Evolutionary conservation across 30 jellyfish, hydroid and myxozoan species (phyloP), one percentile per base, ranked within the genome.

Genomic region (Clytia hemisphaerica): DNA sequence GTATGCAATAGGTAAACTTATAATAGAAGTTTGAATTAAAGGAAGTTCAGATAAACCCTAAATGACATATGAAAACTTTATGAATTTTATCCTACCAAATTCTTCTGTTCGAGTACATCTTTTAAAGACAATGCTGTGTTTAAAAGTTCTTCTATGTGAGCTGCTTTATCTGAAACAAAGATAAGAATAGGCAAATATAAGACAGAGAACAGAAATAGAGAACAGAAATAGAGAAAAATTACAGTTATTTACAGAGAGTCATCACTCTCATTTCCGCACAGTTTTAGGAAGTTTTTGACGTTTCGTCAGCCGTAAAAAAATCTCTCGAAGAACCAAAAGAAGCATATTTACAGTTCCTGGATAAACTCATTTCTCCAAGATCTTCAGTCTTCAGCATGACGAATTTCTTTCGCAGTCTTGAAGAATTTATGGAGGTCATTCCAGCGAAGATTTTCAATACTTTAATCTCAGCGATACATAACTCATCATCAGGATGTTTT

Each of bases 361-460:
- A 16, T 21, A 57, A 57, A 33, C 24, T 46, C 24, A 44, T 59
- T 25, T 26, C 65, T 29, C 64, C 81, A 28, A 58, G 58, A n/a
- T 80, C 93, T 27, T 83, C 90, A 73, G 51, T 66, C 31, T 83
- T 83, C 70, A 73, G 34, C 31, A 66, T 61, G 16, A 72, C 45
- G 16, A 24, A 78, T 57, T 67, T 83, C 78, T 64, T 83, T 29
- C 58, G 74, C 62, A 58, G 58, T 37, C 58, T 66, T n/a, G 80
- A 73, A 35, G 42, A 45, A 62, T 65, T 71, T 25, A 73, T 12
- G 1, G 80, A 72, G 42, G 86, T 45, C 77, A 84, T 45, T 0
- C 93, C 95, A 10, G 50, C 64, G 32, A 84, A 73, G 5, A 84
- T 38, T 57, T 75, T 74, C 45, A 84, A 46, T 6, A 85, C 58